phyloP scores from a whole-genome alignment of 2,797 vertebrate genomes.

The Dromococcyx pavoninus region DNA sequence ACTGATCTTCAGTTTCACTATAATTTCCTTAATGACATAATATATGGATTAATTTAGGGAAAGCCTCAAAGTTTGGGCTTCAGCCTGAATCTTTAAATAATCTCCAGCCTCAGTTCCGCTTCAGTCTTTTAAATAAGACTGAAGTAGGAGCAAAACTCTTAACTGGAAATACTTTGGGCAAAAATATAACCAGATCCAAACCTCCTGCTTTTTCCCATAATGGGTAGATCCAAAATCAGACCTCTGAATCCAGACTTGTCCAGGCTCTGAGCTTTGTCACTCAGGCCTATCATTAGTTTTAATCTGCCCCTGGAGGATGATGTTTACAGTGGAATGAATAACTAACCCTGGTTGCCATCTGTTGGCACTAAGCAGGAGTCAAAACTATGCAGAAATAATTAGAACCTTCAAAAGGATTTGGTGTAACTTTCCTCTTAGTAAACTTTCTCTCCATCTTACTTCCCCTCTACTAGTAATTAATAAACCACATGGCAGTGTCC shows the following conservation, averaged over 20 bases:
- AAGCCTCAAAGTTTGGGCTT: not conserved
- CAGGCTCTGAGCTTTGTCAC: not conserved
- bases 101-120: not conserved
- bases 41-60: not conserved
- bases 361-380: not conserved
- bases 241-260: not conserved
- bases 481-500: not conserved
- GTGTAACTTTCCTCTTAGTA: not conserved
- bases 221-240: not conserved
- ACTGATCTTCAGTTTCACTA: not conserved
- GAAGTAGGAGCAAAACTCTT: not conserved
- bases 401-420: not conserved
- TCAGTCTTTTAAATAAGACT: not conserved
- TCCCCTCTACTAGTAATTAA: not conserved
- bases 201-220: not conserved
- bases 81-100: not conserved
- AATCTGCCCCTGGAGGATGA: not conserved
- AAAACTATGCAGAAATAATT: not conserved
- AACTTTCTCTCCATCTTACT: not conserved
- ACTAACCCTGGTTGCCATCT: not conserved
- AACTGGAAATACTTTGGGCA: not conserved
- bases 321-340: not conserved
- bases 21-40: not conserved
- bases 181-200: not conserved
- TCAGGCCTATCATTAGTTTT: not conserved